phyloP scores from a whole-genome alignment of 2,888 invertebrate species.

The Hedya salicella region DNA sequence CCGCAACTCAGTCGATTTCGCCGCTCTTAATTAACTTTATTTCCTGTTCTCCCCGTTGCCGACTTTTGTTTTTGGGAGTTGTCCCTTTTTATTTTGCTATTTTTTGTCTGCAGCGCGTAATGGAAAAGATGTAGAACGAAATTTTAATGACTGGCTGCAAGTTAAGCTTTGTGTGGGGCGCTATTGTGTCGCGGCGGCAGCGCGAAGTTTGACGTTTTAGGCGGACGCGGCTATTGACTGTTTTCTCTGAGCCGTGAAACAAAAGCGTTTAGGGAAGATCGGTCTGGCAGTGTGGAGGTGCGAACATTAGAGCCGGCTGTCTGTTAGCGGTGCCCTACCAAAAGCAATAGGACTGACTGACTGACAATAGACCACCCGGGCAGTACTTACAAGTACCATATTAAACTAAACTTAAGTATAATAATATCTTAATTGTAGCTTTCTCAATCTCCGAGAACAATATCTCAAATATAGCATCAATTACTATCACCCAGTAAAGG shows the following conservation, averaged over 20 bases:
- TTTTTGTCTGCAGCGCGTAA: constrained; percentile 83
- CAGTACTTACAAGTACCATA: too few species aligned
- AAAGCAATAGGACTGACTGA: too few species aligned
- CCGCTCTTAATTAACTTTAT: constrained; percentile 85
- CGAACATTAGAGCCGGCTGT: constrained; percentile 10
- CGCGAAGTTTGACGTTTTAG: constrained; percentile 73
- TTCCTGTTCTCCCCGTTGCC: constrained; percentile 82
- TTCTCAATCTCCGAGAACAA: too few species aligned
- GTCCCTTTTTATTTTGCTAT: constrained; percentile 79
- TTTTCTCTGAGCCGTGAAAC: constrained; percentile 61
- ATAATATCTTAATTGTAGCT: too few species aligned
- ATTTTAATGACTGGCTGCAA: constrained; percentile 83
- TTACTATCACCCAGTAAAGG: too few species aligned
- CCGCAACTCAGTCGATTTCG: constrained; percentile 85
- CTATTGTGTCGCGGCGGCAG: constrained; percentile 71
- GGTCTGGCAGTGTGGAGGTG: constrained; percentile 11
- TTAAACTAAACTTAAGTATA: too few species aligned
- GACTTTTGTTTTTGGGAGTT: constrained; percentile 81
- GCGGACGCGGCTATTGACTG: constrained; percentile 66
- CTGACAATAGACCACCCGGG: too few species aligned
- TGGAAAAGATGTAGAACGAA: constrained; percentile 84
- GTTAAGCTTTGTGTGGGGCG: constrained; percentile 77
- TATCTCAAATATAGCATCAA: too few species aligned
- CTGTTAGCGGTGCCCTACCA: constrained; percentile 43
- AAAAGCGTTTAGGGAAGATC: constrained; percentile 54